A percentile compares a stretch with the other conserved stretches of the same genome.
Evolutionary conservation across 2,797 vertebrate genomes (phyloP).

Genomic region (Danio kyathit): DNA sequence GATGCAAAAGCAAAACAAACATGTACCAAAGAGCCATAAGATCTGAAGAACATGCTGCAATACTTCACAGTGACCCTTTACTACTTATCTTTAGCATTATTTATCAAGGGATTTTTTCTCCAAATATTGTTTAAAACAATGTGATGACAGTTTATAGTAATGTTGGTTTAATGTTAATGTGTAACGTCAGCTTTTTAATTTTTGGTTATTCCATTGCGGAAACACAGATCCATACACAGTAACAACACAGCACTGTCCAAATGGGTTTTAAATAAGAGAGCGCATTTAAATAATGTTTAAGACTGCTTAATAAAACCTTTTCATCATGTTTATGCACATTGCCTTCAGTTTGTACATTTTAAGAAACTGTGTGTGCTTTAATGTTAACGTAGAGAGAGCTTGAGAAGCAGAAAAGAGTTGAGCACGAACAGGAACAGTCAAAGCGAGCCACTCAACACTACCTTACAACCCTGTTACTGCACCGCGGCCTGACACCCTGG

Average conservation of each 20-base stretch:
- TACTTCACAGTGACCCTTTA: conserved; percentile 9
- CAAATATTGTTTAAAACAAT: too few relatives aligned
- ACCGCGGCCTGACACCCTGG: conserved; percentile 87
- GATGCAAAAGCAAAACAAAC: not conserved
- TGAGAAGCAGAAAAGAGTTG: conserved; percentile 83
- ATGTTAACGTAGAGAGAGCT: conserved; percentile 82
- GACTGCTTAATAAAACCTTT: not conserved
- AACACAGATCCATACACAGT: too few relatives aligned
- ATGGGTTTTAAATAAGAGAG: not conserved
- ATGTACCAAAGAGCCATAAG: not conserved
- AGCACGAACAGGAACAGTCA: conserved; percentile 79
- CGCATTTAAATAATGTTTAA: not conserved
- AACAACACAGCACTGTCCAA: not conserved
- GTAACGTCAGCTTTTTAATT: too few relatives aligned
- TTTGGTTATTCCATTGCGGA: too few relatives aligned
- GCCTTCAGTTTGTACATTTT: not conserved
- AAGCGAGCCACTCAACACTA: conserved; percentile 83
- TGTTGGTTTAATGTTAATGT: too few relatives aligned
- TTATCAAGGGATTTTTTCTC: too few relatives aligned
- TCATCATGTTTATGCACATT: conserved; percentile 6
- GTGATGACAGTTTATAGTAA: too few relatives aligned
- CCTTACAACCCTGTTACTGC: conserved; percentile 77
- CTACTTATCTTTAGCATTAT: too few relatives aligned
- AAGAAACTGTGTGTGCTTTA: conserved; percentile 16
- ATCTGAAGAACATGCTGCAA: not conserved